Evolutionary conservation across 2,113 vertebrate species (phyloP), one percentile per base, ranked within the genome.

Genomic region (Thinocorus orbignyianus): DNA sequence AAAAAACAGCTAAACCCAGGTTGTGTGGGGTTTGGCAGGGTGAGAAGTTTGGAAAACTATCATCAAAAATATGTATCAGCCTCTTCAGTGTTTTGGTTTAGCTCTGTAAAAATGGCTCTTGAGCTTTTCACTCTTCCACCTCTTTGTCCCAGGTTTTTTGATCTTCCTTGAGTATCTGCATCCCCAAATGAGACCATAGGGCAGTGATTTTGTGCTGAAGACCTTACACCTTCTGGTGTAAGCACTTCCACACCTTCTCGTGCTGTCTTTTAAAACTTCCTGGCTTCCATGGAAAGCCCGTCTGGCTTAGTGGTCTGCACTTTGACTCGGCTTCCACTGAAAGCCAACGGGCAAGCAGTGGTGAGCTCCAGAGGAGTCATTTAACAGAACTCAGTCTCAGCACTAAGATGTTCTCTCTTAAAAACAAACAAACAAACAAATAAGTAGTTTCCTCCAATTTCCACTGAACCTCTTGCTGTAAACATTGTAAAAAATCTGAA

Each of bases 1-100:
- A 17, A 31, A 17, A n/a, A 18, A 1, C 0, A 44, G 16, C 0
- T 22, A 28, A 73, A 24, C 3, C 8, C 6, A 52, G 11, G 12
- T 15, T 54, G 4, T 22, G 10, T 62, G n/a, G 24, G 15, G 10
- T 48, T 81, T 60, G 19, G 37, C 41, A 70, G 9, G 10, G 30
- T 35, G 12, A 10, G 20, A 87, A 57, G 11, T 49, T 69, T 65
- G 19, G 18, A 66, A 52, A 60, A 35, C 17, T 90, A 72, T 20
- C 15, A 31, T 12, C 7, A 15, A 73, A 91, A 88, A 39, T 46
- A 13, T 9, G 2, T 64, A 4, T 69, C 17, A 15, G 7, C 6
- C 30, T 74, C 22, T 66, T 17, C 1, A 1, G 13, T 58, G 39
- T 13, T 90, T 65, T 64, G 42, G 6, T 46, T 58, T 25, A 85